Percentiles rank a stretch among this genome's conserved stretches.
Evolutionary conservation across 2,888 invertebrate genomes (phyloP).

Genomic region (Eucriotettix oculatus): DNA sequence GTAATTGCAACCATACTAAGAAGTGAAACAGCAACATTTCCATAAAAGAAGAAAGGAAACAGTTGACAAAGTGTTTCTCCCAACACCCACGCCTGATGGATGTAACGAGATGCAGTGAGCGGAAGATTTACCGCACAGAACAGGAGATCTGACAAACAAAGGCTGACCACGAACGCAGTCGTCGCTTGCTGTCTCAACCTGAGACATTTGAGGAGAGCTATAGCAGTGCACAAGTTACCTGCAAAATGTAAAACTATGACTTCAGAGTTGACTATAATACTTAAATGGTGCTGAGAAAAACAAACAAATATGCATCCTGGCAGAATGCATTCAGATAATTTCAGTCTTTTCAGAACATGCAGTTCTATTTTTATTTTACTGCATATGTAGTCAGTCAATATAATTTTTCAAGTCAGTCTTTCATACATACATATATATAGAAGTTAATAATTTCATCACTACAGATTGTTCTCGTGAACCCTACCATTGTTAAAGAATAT

Average conservation of each 20-base stretch:
- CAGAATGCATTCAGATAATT: too few species aligned
- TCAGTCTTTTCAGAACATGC: too few species aligned
- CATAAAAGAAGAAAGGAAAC: conserved; percentile 79
- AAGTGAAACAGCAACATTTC: conserved; percentile 74
- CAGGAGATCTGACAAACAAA: conserved; percentile 70
- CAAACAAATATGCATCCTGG: too few species aligned
- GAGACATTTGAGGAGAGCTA: conserved; percentile 60
- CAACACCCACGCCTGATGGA: conserved; percentile 64
- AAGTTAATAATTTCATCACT: too few species aligned
- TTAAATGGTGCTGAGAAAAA: too few species aligned
- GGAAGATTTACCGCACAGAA: conserved; percentile 75
- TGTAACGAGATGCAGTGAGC: conserved; percentile 65
- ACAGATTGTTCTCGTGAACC: too few species aligned
- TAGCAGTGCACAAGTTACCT: conserved; percentile 71
- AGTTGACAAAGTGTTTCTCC: conserved; percentile 62
- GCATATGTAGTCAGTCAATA: too few species aligned
- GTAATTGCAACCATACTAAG: conserved; percentile 83
- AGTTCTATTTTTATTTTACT: too few species aligned
- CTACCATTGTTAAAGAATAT: too few species aligned
- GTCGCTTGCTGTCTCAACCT: conserved; percentile 71
- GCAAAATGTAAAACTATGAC: conserved; percentile 12
- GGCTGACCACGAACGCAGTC: conserved; percentile 72
- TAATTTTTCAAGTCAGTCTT: too few species aligned
- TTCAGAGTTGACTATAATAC: too few species aligned
- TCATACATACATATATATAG: too few species aligned